These are phyloP conservation scores for Globodera ellingtonae DNA, from an alignment of 1,140 invertebrate genomes.

Conservation along the genomic window DNA sequence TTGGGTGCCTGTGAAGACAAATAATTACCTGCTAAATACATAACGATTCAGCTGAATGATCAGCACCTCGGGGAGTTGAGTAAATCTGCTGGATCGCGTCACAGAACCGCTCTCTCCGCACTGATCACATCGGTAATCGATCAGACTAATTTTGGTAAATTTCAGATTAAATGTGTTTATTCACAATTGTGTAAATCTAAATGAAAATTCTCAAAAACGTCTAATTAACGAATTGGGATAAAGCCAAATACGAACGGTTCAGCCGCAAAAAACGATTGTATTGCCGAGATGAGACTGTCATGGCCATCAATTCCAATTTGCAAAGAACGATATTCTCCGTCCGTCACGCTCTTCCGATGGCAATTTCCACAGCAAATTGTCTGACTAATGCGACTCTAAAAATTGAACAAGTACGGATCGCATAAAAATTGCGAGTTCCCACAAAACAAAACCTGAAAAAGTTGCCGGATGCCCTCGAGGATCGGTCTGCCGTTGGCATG, in stretches of 20 bases:
- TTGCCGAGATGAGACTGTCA: constrained; percentile 45
- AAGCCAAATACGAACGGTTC: constrained; percentile 46
- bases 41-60: constrained; percentile 59
- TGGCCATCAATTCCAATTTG: constrained; percentile 50
- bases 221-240: no score
- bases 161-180: no score
- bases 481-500: constrained; percentile 56
- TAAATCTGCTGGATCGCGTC: constrained; percentile 23
- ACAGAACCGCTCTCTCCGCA: constrained; percentile 44
- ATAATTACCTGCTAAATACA: constrained; percentile 47
- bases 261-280: constrained; percentile 44
- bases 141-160: constrained; percentile 15
- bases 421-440: not conserved
- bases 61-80: constrained; percentile 51
- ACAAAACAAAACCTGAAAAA: constrained; percentile 38
- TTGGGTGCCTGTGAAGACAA: not conserved
- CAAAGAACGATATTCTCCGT: constrained; percentile 48
- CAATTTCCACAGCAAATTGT: constrained; percentile 45
- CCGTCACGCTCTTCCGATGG: constrained; percentile 28
- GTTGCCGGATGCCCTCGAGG: constrained; percentile 21
- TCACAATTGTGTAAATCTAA: no score
- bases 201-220: no score
- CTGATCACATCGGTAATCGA: constrained; percentile 49
- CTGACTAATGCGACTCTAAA: constrained; percentile 42
- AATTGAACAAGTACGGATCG: constrained; percentile 11